Conservation (phyloP, 35 echinoderm and acorn worm species). For the Stichopus chloronotus region DNA sequence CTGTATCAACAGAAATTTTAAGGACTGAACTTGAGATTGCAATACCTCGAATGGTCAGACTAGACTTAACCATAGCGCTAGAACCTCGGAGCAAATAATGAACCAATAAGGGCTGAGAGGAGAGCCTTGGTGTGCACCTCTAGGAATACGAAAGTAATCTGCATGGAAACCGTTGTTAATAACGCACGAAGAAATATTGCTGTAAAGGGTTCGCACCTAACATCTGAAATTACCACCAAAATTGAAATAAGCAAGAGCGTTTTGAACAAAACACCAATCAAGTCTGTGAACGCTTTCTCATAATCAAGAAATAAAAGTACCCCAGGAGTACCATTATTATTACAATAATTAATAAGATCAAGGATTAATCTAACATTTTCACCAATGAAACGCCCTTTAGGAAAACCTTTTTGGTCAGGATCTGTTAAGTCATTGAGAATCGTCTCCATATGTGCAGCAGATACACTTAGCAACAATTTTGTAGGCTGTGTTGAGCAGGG, state of each 20-base stretch:
- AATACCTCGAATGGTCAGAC: too few relatives aligned
- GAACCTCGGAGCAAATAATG: too few relatives aligned
- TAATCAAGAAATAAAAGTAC: neutral
- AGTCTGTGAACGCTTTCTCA: neutral
- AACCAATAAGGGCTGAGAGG: too few relatives aligned
- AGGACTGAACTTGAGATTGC: too few relatives aligned
- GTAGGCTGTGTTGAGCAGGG: neutral
- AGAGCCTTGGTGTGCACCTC: too few relatives aligned
- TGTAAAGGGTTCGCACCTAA: neutral
- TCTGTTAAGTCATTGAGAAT: neutral
- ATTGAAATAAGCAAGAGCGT: neutral
- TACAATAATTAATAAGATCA: conserved; percentile 7
- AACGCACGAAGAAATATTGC: too few relatives aligned
- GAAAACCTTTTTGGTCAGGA: neutral
- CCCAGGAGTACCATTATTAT: neutral
- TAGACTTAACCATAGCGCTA: too few relatives aligned
- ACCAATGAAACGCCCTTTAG: neutral
- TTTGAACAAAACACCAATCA: neutral
- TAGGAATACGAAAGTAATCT: too few relatives aligned
- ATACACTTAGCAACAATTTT: neutral
- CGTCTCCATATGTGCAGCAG: neutral
- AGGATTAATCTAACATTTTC: neutral
- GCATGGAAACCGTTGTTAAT: too few relatives aligned
- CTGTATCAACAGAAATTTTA: too few relatives aligned
- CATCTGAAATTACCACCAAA: neutral